Evolutionary conservation across 1,140 invertebrate genomes (phyloP).

Genomic region (Drosophila pallidifrons): DNA sequence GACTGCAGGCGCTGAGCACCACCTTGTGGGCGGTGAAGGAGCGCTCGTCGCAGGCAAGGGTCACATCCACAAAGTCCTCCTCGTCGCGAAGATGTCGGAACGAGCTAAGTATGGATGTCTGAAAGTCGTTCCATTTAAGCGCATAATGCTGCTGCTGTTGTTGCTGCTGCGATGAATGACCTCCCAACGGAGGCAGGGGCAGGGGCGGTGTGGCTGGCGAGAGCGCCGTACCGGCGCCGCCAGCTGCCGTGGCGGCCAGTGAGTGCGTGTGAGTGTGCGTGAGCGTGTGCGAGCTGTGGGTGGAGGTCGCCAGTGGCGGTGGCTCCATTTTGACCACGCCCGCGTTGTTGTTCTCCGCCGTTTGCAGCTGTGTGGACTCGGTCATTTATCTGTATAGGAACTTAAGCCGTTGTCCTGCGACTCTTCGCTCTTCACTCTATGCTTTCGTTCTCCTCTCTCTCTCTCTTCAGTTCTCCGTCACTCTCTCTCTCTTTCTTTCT

Average conservation of each 20-base stretch:
- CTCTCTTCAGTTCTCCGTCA: neutral
- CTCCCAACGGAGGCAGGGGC: slow-evolving; percentile 44
- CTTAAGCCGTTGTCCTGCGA: slow-evolving; percentile 16
- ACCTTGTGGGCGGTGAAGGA: slow-evolving; percentile 96
- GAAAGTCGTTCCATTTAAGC: slow-evolving; percentile 97
- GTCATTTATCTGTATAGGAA: slow-evolving; percentile 74
- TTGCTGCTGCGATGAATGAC: slow-evolving; percentile 19
- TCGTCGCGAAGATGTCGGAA: slow-evolving; percentile 94
- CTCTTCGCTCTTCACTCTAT: slow-evolving; percentile 14
- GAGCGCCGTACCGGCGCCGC: slow-evolving; percentile 56
- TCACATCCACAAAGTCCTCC: slow-evolving; percentile 96
- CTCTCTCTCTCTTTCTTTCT: slow-evolving; percentile 1
- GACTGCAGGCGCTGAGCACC: slow-evolving; percentile 95
- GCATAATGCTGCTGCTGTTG: slow-evolving; percentile 91
- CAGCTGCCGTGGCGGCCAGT: slow-evolving; percentile 63
- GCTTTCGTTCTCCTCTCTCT: neutral
- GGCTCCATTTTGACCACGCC: slow-evolving; percentile 84
- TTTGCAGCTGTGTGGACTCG: slow-evolving; percentile 84
- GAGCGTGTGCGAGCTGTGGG: slow-evolving; percentile 29
- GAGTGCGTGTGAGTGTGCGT: slow-evolving; percentile 43
- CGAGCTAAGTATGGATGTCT: slow-evolving; percentile 94
- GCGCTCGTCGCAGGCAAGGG: slow-evolving; percentile 94
- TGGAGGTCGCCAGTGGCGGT: slow-evolving; percentile 77
- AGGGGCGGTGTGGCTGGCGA: slow-evolving; percentile 66
- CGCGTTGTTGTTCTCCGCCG: slow-evolving; percentile 84